Conservation (phyloP, 2,888 invertebrate genomes). For the Macaria notata region DNA sequence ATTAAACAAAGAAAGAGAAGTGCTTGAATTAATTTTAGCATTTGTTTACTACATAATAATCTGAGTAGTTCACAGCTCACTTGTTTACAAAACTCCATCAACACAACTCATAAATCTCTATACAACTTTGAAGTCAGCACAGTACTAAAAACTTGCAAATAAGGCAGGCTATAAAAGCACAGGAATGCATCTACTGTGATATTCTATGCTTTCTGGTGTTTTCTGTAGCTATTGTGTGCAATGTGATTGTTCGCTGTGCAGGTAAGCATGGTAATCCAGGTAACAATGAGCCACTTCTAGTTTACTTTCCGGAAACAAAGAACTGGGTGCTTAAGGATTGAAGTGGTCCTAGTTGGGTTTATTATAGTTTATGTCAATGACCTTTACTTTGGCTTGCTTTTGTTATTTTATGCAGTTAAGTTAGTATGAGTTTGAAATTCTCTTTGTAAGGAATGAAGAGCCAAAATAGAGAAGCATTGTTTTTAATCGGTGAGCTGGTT, state of each 20-base stretch:
- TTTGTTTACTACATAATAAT: not conserved
- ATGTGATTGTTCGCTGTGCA: conserved; percentile 14
- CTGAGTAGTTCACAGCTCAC: too few species aligned
- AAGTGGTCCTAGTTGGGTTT: not conserved
- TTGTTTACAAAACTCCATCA: too few species aligned
- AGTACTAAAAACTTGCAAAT: not conserved
- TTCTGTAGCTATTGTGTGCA: conserved; percentile 10
- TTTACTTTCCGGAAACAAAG: conserved; percentile 14
- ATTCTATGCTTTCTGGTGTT: too few species aligned
- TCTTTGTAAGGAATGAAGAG: too few species aligned
- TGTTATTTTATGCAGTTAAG: not conserved
- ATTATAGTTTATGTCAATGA: conserved; percentile 1
- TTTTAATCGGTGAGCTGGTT: too few species aligned
- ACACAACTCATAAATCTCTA: too few species aligned
- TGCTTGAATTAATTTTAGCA: too few species aligned
- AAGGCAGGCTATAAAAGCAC: conserved; percentile 13
- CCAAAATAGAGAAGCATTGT: too few species aligned
- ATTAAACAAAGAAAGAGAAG: too few species aligned
- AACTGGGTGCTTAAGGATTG: conserved; percentile 1
- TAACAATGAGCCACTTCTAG: conserved; percentile 19
- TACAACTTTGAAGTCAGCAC: not conserved
- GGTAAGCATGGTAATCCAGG: conserved; percentile 12
- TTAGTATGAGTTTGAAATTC: too few species aligned
- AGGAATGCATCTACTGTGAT: not conserved
- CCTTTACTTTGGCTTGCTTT: not conserved